Base-by-base conservation (phyloP, 1,140 invertebrate species). In the Pseudoatta argentina region DNA sequence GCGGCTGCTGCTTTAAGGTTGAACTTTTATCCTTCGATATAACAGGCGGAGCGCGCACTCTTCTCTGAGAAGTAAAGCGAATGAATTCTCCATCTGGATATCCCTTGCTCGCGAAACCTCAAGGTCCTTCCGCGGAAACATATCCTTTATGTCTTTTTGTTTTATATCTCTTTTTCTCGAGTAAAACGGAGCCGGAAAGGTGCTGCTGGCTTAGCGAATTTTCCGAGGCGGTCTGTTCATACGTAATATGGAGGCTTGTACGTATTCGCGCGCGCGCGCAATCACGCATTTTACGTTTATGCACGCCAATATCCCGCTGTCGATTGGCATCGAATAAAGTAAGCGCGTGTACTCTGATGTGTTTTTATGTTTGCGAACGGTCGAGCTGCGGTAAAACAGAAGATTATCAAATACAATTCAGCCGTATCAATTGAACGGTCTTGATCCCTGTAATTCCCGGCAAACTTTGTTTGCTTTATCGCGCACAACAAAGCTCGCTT, bases 41-140 rank as follows among this genome's bases (percentile, higher is more conserved):
- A 75, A 73, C 69, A 12, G 30, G 7, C 24, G n/a, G 18, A 16
- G 14, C 12, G 27, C 27, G n/a, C 34, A 27, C 72, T 16, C n/a
- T 81, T 71, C 78, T 81, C 18, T 21, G 7, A 18, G 78, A 51
- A 18, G 16, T 21, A 24, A 24, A 21, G 51, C 34, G 27, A 83
- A 63, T 53, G 66, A 78, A 76, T 66, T 87, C 39, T 88, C 61
- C 30, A 85, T 85, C 75, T 67, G 53, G 30, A 76, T 79, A 55
- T 57, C 10, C 34, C 39, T 57, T 61, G 30, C 79, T 86, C 48
- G 55, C 44, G 55, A 24, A 73, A 67, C 39, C 75, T 88, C 85
- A 88, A 88, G 87, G 87, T 88, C 85, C 67, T 86, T 73, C 18
- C 64, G 72, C 30, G 63, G 67, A 86, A 77, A 78, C n/a, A 27